Conservation (phyloP, 2,797 vertebrate genomes). For the Acropternis orthonyx region DNA sequence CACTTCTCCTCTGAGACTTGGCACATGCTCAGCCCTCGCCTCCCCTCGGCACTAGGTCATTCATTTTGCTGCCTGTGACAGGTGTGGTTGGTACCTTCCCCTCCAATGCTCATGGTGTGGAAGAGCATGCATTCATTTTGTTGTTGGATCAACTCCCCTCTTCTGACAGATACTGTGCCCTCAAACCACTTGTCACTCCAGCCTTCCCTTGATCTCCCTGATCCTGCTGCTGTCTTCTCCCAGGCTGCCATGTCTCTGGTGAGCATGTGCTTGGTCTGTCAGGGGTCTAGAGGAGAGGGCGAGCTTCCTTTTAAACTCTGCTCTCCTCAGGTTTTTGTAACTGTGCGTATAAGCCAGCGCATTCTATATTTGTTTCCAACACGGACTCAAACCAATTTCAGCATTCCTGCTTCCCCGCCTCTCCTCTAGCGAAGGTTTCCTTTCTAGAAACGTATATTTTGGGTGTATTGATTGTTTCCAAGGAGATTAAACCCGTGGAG, state of each 20-base stretch:
- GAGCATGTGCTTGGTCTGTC: rapidly evolving
- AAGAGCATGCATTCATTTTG: not conserved
- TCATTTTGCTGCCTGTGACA: not conserved
- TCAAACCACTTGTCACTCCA: not conserved
- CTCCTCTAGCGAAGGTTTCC: not conserved
- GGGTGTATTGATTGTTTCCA: not conserved
- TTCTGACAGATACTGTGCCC: not conserved
- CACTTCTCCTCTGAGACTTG: not conserved
- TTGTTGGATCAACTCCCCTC: not conserved
- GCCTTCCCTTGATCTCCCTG: not conserved
- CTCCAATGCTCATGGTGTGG: rapidly evolving
- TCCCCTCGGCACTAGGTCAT: not conserved
- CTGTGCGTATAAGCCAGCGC: not conserved
- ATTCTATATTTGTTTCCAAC: not conserved
- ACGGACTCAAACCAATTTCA: not conserved
- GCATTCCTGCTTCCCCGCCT: not conserved
- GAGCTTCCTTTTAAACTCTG: not conserved
- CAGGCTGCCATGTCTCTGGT: rapidly evolving
- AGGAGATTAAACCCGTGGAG: not conserved
- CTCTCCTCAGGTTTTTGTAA: not conserved
- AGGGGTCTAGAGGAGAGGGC: not conserved
- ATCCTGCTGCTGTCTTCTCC: not conserved
- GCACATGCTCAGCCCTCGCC: not conserved
- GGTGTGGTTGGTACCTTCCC: not conserved
- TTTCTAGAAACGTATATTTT: not conserved